phyloP scores from a whole-genome alignment of 2,888 invertebrate genomes.

The Lottia scabra region DNA sequence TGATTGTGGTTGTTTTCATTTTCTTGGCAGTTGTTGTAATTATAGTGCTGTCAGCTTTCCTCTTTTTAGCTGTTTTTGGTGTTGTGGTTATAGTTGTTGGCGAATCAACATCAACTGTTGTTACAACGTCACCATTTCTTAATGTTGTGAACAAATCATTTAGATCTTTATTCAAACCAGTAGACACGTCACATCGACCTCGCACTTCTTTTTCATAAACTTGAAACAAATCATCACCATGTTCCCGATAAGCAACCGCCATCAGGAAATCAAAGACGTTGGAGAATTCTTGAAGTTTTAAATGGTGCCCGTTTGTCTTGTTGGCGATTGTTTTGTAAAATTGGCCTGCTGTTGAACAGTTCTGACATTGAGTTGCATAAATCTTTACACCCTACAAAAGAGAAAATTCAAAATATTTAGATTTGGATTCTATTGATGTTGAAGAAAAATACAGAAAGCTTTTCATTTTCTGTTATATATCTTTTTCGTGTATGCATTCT shows the following conservation, averaged over 20 bases:
- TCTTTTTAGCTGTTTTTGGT: conserved; percentile 6
- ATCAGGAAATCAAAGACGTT: conserved; percentile 63
- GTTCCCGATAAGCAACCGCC: conserved; percentile 64
- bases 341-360: conserved; percentile 13
- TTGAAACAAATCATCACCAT: conserved; percentile 44
- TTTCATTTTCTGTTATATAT: too few species aligned
- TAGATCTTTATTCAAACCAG: conserved; percentile 42
- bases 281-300: conserved; percentile 53
- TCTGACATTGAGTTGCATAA: conserved; percentile 45
- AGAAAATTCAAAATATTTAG: not conserved
- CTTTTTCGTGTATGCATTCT: not conserved
- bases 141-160: conserved; percentile 43
- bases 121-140: conserved; percentile 29
- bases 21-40: too few species aligned
- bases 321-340: conserved; percentile 55
- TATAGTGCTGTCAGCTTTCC: not conserved
- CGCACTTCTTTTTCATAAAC: conserved; percentile 53
- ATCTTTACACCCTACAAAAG: conserved; percentile 44
- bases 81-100: not conserved
- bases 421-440: not conserved
- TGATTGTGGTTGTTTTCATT: too few species aligned
- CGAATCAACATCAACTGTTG: not conserved
- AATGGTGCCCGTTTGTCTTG: conserved; percentile 52
- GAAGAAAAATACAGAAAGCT: not conserved
- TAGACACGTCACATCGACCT: conserved; percentile 25